Percentiles rank a stretch among this genome's conserved stretches.
These are phyloP conservation scores for Mormyrus hasselquistii DNA, from an alignment of 2,797 vertebrate species.

Conservation along the genomic window DNA sequence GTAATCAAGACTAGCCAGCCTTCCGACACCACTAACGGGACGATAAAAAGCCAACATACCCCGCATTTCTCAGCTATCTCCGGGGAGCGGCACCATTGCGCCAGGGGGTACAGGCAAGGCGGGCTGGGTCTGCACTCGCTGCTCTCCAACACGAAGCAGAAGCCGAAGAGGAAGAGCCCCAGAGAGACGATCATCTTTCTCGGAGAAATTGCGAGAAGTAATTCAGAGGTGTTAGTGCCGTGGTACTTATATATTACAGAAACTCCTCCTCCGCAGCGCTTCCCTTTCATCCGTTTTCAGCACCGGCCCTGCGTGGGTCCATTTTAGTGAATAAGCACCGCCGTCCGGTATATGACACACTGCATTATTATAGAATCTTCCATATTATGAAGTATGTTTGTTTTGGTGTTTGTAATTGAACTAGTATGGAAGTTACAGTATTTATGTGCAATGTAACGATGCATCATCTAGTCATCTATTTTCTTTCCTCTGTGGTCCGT, in stretches of 20 bases:
- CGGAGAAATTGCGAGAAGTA: neutral
- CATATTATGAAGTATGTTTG: neutral
- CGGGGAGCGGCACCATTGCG: constrained; percentile 58
- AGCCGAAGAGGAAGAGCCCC: constrained; percentile 31
- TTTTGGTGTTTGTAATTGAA: neutral
- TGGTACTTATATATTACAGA: neutral
- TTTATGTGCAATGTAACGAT: neutral
- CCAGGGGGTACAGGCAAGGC: constrained; percentile 47
- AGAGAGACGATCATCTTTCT: constrained; percentile 43
- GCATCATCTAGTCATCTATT: neutral
- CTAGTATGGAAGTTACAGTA: neutral
- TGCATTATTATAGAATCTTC: neutral
- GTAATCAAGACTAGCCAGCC: neutral
- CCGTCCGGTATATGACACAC: neutral
- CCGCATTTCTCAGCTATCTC: constrained; percentile 57
- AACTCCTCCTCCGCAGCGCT: neutral
- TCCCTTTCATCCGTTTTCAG: neutral
- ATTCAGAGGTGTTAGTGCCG: neutral
- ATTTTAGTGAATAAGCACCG: neutral
- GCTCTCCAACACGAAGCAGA: constrained; percentile 20
- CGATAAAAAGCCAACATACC: constrained; percentile 45
- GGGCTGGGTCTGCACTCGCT: neutral
- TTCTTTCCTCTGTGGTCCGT: neutral
- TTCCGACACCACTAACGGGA: neutral
- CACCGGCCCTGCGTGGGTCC: neutral